Evolutionary conservation across 2,797 vertebrate species (phyloP), one percentile per base, ranked within the genome.

Genomic region (Esox lucius): DNA sequence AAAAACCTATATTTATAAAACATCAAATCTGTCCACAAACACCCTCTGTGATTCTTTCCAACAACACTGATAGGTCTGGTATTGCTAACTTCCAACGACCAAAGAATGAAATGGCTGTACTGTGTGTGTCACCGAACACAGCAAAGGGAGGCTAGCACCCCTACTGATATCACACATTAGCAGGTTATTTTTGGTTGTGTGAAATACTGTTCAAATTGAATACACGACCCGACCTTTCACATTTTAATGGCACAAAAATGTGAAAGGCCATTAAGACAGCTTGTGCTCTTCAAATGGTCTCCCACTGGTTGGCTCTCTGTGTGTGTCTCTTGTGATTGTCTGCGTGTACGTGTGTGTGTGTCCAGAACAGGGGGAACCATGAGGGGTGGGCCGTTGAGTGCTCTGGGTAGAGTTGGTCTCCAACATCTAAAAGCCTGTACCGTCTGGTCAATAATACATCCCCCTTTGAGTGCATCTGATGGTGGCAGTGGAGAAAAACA

Each of bases 391-490:
- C 39, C 71, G 73, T 69, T 71, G 67, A 85, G 73, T 78, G 70
- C 46, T 84, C 69, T 70, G 68, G 81, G 78, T 69, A 71, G 48
- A 75, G 64, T 77, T 75, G 0, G 75, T 84, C 70, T 87, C 74
- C 76, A 59, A 22, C 53, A 79, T 86, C 79, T 86, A 80, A 87
- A 89, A 89, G 78, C 77, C 77, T 73, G 66, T 77, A 76, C 78
- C 78, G 82, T 81, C 72, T 83, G 88, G 84, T 88, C 83, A 86
- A 76, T 83, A 81, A 75, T 75, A 75, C 80, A 85, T 84, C 80
- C 61, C 15, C 67, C 80, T 86, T 78, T 71, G 71, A 80, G 71
- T 67, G 80, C 71, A 81, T 74, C 61, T 75, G n/a, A 67, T 71
- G 59, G 73, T 74, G 71, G 59, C 70, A 72, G 46, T 59, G 69